Percentiles rank a stretch among this genome's conserved stretches.
phyloP scores from a whole-genome alignment of 2,113 vertebrate genomes.

The Grantiella picta region DNA sequence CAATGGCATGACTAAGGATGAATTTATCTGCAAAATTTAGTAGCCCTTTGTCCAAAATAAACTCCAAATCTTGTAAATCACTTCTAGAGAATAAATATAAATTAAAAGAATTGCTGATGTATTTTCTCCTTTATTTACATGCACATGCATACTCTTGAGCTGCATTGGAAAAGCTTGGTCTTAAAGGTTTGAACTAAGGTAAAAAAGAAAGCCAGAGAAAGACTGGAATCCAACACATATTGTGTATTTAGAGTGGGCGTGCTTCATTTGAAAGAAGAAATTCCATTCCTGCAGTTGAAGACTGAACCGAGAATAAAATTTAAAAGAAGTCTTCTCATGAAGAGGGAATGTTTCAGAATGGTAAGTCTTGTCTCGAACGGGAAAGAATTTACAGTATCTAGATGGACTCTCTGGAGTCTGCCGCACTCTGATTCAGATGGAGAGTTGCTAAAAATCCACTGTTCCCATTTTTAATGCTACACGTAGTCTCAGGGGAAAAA shows the following conservation, averaged over 20 bases:
- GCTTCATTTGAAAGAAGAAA: neutral
- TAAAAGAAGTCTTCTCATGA: neutral
- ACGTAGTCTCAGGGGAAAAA: neutral
- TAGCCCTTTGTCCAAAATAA: constrained; percentile 7
- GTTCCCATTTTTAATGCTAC: neutral
- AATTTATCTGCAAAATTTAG: neutral
- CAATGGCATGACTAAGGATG: constrained; percentile 20
- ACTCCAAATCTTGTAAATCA: neutral
- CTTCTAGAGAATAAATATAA: neutral
- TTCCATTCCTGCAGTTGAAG: neutral
- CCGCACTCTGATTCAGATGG: neutral
- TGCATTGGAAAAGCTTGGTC: neutral
- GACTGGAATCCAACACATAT: neutral
- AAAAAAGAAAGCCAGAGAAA: neutral
- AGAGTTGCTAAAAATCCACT: neutral
- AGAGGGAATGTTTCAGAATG: neutral
- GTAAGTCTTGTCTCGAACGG: neutral
- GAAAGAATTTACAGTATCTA: neutral
- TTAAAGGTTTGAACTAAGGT: neutral
- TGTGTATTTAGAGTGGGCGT: neutral
- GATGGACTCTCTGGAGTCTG: neutral
- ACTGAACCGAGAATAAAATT: neutral
- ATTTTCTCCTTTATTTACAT: neutral
- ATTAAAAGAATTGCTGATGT: neutral
- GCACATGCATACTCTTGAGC: neutral